A percentile compares a stretch with the other conserved stretches of the same genome.
Conservation (phyloP, 2,888 invertebrate species). For the Dicycla oo region DNA sequence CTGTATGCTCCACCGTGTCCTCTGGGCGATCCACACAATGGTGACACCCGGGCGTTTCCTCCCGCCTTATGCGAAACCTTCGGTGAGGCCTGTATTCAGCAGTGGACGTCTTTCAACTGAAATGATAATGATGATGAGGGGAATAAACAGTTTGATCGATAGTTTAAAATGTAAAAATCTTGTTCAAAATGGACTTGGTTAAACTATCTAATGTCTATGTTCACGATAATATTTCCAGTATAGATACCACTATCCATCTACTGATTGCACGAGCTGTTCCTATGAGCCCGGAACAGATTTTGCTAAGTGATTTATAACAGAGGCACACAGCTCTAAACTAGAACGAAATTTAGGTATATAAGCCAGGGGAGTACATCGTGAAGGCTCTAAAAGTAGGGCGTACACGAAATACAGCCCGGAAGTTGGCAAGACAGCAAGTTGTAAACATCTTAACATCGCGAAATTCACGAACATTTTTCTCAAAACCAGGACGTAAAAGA, state of each 20-base stretch:
- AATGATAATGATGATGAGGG: too few relatives aligned
- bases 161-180: constrained; percentile 7
- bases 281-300: constrained; percentile 17
- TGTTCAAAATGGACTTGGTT: not conserved
- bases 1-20: too few relatives aligned
- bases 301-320: constrained; percentile 25
- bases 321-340: constrained; percentile 36
- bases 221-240: too few relatives aligned
- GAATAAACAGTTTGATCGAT: constrained; percentile 18
- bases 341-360: constrained; percentile 27
- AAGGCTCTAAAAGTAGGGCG: constrained; percentile 49
- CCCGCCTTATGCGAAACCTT: too few relatives aligned
- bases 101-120: too few relatives aligned
- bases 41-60: too few relatives aligned
- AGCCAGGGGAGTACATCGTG: constrained; percentile 24
- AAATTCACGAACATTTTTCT: constrained; percentile 50
- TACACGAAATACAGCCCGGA: constrained; percentile 40
- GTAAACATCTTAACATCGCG: constrained; percentile 54
- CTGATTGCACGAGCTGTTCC: constrained; percentile 10
- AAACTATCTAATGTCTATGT: not conserved
- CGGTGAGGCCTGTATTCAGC: too few relatives aligned
- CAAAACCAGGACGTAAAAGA: constrained; percentile 45
- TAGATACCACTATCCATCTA: not conserved
- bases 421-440: constrained; percentile 56
- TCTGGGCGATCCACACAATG: too few relatives aligned